These are phyloP conservation scores for Dorcus hopei DNA, from an alignment of 2,888 invertebrate genomes.

Conservation along the genomic window DNA sequence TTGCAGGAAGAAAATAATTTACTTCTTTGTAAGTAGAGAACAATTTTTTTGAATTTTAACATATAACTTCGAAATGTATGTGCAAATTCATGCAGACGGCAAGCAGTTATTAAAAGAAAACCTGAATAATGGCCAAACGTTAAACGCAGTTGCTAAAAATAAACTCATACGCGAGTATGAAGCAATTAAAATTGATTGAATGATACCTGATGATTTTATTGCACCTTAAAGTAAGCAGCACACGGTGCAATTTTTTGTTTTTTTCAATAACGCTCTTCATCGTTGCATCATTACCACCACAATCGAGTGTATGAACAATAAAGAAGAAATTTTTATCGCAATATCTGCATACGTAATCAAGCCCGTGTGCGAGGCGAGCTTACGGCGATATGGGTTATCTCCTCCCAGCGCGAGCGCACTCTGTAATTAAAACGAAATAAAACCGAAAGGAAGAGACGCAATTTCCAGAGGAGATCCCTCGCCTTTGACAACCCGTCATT, in stretches of 20 bases:
- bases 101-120: too few species aligned
- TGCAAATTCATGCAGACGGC: too few species aligned
- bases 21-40: too few species aligned
- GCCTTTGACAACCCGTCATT: slow-evolving; percentile 42
- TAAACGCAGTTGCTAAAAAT: too few species aligned
- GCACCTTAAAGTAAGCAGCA: too few species aligned
- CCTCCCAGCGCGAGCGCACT: slow-evolving; percentile 34
- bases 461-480: neutral
- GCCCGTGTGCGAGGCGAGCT: slow-evolving; percentile 29
- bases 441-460: slow-evolving; percentile 17
- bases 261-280: slow-evolving; percentile 21
- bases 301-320: slow-evolving; percentile 29
- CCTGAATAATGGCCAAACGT: too few species aligned
- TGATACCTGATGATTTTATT: too few species aligned
- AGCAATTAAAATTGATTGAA: too few species aligned
- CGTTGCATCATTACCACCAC: slow-evolving; percentile 24
- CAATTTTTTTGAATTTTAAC: too few species aligned
- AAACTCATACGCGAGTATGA: too few species aligned
- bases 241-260: neutral
- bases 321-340: slow-evolving; percentile 34
- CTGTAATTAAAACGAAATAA: slow-evolving; percentile 40
- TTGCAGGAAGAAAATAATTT: too few species aligned
- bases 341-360: slow-evolving; percentile 40
- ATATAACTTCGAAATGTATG: too few species aligned
- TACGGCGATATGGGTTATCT: slow-evolving; percentile 38